phyloP scores from a whole-genome alignment of 2,113 vertebrate genomes.

The Phaethon lepturus region DNA sequence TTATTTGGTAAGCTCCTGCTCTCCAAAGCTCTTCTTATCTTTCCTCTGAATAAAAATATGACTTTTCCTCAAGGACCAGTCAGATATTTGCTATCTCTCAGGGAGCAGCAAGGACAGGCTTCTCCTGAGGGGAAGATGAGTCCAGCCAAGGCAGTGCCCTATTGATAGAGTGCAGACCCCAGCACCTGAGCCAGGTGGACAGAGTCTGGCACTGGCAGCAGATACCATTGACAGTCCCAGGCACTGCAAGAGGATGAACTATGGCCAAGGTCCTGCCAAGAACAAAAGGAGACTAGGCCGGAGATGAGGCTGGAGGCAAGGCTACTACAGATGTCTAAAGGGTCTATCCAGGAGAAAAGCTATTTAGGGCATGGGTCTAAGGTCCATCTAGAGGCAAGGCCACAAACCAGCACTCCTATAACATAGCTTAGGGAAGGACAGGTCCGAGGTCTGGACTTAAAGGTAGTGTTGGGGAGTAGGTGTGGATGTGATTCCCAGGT shows the following conservation, averaged over 20 bases:
- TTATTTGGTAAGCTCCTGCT: not conserved
- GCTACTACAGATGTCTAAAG: not conserved
- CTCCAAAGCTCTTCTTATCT: not conserved
- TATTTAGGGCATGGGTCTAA: not conserved
- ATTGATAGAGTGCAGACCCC: fast-evolving
- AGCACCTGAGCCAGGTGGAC: not conserved
- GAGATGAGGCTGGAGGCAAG: not conserved
- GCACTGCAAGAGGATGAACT: not conserved
- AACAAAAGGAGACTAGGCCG: not conserved
- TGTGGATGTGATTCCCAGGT: not conserved
- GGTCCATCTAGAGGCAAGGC: not conserved
- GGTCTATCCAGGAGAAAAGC: not conserved
- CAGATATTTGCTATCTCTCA: not conserved
- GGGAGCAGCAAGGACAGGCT: not conserved
- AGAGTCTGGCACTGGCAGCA: not conserved
- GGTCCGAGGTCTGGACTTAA: not conserved
- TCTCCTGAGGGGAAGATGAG: not conserved
- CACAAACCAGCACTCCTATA: not conserved
- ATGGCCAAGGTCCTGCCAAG: not conserved
- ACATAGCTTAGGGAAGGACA: not conserved
- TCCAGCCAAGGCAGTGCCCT: not conserved
- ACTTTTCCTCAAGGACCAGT: fast-evolving
- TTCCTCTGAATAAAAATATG: not conserved
- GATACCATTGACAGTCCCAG: not conserved
- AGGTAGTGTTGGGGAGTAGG: not conserved